Evolutionary conservation across 2,113 vertebrate genomes (phyloP).

Genomic region (Muntiacus muntjak): DNA sequence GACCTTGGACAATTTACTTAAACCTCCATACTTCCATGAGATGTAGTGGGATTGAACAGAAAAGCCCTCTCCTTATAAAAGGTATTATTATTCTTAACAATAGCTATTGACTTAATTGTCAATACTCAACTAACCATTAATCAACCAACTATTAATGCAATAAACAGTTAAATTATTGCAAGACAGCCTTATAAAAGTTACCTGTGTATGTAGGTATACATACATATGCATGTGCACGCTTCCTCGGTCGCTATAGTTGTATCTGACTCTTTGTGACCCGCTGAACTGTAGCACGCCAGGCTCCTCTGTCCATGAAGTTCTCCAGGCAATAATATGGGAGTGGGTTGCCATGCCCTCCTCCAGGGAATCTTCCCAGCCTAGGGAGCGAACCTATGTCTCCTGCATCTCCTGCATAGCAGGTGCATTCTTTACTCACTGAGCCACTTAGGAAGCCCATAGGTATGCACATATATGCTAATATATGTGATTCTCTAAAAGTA

Average conservation of each 20-base stretch:
- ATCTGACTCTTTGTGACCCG: background rate
- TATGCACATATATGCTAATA: background rate
- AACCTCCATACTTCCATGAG: background rate
- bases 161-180: background rate
- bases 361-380: background rate
- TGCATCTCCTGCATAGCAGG: background rate
- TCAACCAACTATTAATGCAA: background rate
- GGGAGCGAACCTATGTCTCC: background rate
- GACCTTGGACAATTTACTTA: constrained; percentile 8
- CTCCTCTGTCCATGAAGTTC: background rate
- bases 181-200: background rate
- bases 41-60: background rate
- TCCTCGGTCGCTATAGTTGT: background rate
- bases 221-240: background rate
- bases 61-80: background rate
- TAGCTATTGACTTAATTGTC: background rate
- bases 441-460: background rate
- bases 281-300: background rate
- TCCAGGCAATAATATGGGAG: background rate
- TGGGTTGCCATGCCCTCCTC: background rate
- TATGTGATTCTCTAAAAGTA: background rate
- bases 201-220: background rate
- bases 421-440: background rate
- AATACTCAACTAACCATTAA: background rate
- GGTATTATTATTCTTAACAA: background rate